These are phyloP conservation scores for Doris montereyensis DNA, from an alignment of 2,888 invertebrate species.

Conservation along the genomic window DNA sequence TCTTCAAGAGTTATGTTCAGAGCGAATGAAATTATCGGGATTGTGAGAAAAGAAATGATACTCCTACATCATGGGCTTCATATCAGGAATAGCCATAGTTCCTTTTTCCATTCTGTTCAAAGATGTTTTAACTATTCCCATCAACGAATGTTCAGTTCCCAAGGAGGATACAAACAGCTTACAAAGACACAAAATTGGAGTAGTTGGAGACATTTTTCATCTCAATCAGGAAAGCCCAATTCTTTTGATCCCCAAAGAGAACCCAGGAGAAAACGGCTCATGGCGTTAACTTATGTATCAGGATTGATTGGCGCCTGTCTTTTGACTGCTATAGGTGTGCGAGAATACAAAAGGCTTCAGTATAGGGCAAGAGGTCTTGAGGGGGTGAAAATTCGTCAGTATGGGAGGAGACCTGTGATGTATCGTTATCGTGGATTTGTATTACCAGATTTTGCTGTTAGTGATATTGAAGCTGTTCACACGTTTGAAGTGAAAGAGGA, in stretches of 20 bases:
- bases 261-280: constrained; percentile 8
- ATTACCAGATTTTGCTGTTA: constrained; percentile 55
- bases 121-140: too few species aligned
- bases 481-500: constrained; percentile 82
- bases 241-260: constrained; percentile 11
- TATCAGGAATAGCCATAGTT: too few species aligned
- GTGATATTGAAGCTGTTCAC: constrained; percentile 54
- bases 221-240: background rate
- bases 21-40: too few species aligned
- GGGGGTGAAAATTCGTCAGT: constrained; percentile 44
- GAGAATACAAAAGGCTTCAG: constrained; percentile 47
- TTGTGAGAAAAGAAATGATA: too few species aligned
- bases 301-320: constrained; percentile 50
- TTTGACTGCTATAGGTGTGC: constrained; percentile 46
- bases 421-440: constrained; percentile 57
- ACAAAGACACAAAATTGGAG: background rate
- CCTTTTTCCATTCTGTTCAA: too few species aligned
- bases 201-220: background rate
- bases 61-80: too few species aligned
- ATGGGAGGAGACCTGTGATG: constrained; percentile 43
- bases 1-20: too few species aligned
- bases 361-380: constrained; percentile 48
- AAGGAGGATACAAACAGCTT: too few species aligned
- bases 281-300: constrained; percentile 49
- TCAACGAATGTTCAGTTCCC: too few species aligned